phyloP scores from a whole-genome alignment of 92 coral and sea anemone genomes.

The Anthopleura xanthogrammica region DNA sequence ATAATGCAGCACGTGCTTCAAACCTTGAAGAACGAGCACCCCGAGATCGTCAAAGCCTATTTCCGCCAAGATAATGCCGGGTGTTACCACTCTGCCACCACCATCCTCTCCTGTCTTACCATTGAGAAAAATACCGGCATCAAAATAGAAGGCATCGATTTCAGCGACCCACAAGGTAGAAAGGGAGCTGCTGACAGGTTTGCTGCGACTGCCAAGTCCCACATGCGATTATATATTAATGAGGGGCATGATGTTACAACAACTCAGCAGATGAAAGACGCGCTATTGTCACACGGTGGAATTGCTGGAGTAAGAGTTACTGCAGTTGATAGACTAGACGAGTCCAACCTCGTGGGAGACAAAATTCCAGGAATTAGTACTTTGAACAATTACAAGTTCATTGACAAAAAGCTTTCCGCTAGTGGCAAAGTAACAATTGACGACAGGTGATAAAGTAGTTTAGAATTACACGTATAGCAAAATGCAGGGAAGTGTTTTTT shows the following conservation, averaged over 20 bases:
- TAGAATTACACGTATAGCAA: no score
- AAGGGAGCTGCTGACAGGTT: constrained; percentile 56
- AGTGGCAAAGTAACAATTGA: constrained; percentile 21
- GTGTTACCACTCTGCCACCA: constrained; percentile 48
- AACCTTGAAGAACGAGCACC: constrained; percentile 48
- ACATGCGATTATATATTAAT: constrained; percentile 36
- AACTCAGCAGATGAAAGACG: constrained; percentile 39
- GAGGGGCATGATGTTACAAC: constrained; percentile 45
- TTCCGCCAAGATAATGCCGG: constrained; percentile 67
- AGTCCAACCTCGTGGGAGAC: not conserved
- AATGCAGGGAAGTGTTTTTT: no score
- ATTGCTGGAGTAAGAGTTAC: constrained; percentile 39
- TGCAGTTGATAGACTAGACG: constrained; percentile 25
- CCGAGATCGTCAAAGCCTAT: constrained; percentile 37
- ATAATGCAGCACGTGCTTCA: constrained; percentile 54
- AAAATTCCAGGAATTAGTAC: constrained; percentile 41
- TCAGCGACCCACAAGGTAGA: constrained; percentile 58
- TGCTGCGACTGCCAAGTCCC: constrained; percentile 53
- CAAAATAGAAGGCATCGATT: constrained; percentile 20
- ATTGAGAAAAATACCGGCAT: constrained; percentile 39
- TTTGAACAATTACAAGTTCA: constrained; percentile 36
- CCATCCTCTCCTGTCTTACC: constrained; percentile 45
- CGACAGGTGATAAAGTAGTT: no score
- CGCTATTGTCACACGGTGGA: constrained; percentile 46
- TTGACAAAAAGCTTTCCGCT: constrained; percentile 26